A percentile compares a stretch with the other conserved stretches of the same genome.
phyloP scores from a whole-genome alignment of 2,113 vertebrate genomes.

The Urocolius indicus region DNA sequence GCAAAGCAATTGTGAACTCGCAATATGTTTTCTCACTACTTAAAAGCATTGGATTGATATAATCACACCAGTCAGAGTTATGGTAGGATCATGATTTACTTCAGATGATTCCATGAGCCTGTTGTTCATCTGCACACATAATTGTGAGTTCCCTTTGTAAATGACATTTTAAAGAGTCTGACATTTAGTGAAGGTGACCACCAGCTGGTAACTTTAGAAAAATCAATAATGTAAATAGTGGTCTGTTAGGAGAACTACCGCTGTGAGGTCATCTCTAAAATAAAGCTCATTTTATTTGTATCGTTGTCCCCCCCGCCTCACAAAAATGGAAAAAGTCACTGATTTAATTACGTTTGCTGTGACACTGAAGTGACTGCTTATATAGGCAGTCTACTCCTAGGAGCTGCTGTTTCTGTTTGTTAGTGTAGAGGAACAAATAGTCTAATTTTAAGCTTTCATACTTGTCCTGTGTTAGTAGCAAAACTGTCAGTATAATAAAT shows the following conservation, averaged over 20 bases:
- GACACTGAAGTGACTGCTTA: neutral
- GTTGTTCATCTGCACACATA: neutral
- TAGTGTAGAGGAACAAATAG: neutral
- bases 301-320: neutral
- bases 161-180: constrained; percentile 30
- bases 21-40: fast-evolving
- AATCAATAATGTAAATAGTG: constrained; percentile 51
- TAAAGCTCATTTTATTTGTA: neutral
- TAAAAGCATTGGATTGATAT: neutral
- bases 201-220: constrained; percentile 12
- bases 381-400: neutral
- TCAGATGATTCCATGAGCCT: neutral
- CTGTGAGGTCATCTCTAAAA: constrained; percentile 20
- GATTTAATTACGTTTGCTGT: neutral
- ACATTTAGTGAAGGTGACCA: constrained; percentile 57
- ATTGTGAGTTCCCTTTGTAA: neutral
- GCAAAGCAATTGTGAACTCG: neutral
- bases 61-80: neutral
- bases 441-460: constrained; percentile 21
- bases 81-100: neutral
- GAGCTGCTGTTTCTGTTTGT: neutral
- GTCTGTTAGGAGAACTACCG: constrained; percentile 8
- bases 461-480: constrained; percentile 3
- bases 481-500: constrained; percentile 19
- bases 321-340: neutral